phyloP scores from a whole-genome alignment of 2,888 invertebrate species.

The Lasius platythorax region DNA sequence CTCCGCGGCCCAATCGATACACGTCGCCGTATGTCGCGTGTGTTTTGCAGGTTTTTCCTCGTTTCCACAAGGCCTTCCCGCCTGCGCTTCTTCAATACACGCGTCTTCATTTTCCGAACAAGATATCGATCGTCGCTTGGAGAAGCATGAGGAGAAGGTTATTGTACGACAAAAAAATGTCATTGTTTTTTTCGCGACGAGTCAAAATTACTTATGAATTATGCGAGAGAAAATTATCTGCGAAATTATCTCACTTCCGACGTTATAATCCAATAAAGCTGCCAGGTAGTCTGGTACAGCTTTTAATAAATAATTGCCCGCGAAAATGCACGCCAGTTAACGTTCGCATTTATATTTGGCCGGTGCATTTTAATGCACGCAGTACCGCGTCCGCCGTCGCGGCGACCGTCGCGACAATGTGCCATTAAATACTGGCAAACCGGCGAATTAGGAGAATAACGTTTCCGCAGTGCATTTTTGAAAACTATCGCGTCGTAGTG shows the following conservation, averaged over 20 bases:
- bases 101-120: constrained; percentile 47
- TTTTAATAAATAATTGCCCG: constrained; percentile 58
- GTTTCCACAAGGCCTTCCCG: constrained; percentile 23
- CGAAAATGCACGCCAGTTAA: constrained; percentile 49
- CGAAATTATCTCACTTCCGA: not conserved
- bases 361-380: constrained; percentile 50
- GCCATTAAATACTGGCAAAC: constrained; percentile 60
- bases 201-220: not conserved
- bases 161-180: not conserved
- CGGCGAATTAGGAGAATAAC: constrained; percentile 53
- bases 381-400: constrained; percentile 9
- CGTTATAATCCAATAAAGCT: not conserved
- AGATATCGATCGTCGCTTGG: constrained; percentile 16
- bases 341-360: constrained; percentile 53
- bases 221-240: not conserved
- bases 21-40: constrained; percentile 66
- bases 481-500: constrained; percentile 44
- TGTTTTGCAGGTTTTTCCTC: constrained; percentile 51
- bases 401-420: constrained; percentile 57
- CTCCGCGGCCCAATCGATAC: constrained; percentile 71
- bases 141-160: not conserved
- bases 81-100: constrained; percentile 22
- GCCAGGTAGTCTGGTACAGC: not conserved
- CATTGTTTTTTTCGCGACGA: not conserved
- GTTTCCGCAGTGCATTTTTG: constrained; percentile 39